These are phyloP conservation scores for Astreopora myriophthalma DNA, from an alignment of 64 coral and sea anemone species.

Conservation along the genomic window DNA sequence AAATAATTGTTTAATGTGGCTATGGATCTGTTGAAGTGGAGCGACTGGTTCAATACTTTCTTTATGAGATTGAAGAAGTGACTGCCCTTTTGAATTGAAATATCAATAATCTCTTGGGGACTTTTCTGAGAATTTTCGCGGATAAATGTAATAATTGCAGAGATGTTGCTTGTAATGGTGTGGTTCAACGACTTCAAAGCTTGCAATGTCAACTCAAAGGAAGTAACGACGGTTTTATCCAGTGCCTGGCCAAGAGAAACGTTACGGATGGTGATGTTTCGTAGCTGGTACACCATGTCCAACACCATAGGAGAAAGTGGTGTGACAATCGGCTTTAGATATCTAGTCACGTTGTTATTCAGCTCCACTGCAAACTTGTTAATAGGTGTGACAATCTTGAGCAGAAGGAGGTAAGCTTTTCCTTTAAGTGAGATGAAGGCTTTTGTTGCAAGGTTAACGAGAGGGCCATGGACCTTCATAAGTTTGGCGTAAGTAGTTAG, in stretches of 20 bases:
- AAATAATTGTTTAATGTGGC: conserved; percentile 69
- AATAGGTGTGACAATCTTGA: conserved; percentile 24
- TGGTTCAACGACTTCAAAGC: conserved; percentile 65
- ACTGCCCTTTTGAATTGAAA: conserved; percentile 58
- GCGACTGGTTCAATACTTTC: conserved; percentile 59
- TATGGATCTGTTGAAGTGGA: conserved; percentile 57
- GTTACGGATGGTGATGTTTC: conserved; percentile 63
- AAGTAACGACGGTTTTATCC: conserved; percentile 55
- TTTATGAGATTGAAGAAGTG: conserved; percentile 64
- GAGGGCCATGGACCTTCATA: conserved; percentile 47
- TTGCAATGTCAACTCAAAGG: conserved; percentile 31
- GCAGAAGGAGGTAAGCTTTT: conserved; percentile 46
- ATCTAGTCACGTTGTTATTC: conserved; percentile 41
- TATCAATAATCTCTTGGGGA: conserved; percentile 77
- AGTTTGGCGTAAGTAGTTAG: conserved; percentile 36
- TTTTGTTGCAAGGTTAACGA: conserved; percentile 49
- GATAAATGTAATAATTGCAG: conserved; percentile 58
- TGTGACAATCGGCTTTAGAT: conserved; percentile 59
- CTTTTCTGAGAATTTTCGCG: conserved; percentile 75
- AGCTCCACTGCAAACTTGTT: conserved; percentile 22
- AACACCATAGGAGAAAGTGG: conserved; percentile 61
- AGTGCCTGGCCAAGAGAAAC: conserved; percentile 64
- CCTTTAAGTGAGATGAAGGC: conserved; percentile 62
- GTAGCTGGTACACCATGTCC: conserved; percentile 61
- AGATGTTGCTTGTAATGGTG: conserved; percentile 70